These are phyloP conservation scores for Dissostichus mawsoni DNA, from an alignment of 2,113 vertebrate genomes.

Conservation along the genomic window DNA sequence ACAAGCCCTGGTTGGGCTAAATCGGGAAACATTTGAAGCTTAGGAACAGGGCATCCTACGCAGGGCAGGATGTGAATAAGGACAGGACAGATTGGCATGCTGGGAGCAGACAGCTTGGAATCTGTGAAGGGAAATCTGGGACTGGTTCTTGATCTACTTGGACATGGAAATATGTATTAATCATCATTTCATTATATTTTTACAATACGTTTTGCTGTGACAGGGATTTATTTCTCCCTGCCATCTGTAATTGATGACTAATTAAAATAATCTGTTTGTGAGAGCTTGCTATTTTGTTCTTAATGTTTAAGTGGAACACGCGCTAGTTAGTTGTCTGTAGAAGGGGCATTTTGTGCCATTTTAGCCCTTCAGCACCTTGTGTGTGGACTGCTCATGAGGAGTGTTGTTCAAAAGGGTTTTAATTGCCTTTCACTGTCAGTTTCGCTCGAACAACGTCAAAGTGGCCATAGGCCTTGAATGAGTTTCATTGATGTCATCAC, in stretches of 20 bases:
- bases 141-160: constrained; percentile 43
- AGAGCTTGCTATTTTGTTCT: neutral
- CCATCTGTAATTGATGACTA: neutral
- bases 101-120: constrained; percentile 74
- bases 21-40: constrained; percentile 60
- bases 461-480: constrained; percentile 16
- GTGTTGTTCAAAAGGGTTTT: constrained; percentile 14
- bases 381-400: constrained; percentile 20
- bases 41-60: constrained; percentile 71
- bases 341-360: neutral
- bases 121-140: constrained; percentile 48
- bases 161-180: constrained; percentile 28
- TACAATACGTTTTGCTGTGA: constrained; percentile 19
- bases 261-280: constrained; percentile 1
- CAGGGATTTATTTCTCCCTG: neutral
- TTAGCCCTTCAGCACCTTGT: constrained; percentile 4
- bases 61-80: constrained; percentile 77
- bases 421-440: constrained; percentile 36
- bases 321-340: neutral
- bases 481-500: constrained; percentile 41
- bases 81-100: constrained; percentile 82
- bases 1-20: constrained; percentile 61
- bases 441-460: constrained; percentile 12
- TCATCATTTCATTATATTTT: constrained; percentile 2
- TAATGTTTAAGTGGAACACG: constrained; percentile 15